phyloP scores from a whole-genome alignment of 2,888 invertebrate species.

The Furcula furcula region DNA sequence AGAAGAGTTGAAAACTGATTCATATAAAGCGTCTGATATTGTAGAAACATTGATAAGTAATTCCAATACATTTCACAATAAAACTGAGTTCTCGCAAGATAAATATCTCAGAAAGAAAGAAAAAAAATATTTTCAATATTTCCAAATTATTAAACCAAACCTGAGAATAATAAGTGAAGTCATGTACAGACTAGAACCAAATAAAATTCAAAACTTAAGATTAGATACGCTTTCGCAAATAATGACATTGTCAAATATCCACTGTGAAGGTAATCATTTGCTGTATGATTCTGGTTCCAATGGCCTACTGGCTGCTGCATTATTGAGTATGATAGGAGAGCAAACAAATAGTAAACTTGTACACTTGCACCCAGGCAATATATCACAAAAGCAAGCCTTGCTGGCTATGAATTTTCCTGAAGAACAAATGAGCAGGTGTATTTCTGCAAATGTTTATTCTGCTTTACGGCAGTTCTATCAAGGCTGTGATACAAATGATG shows the following conservation, averaged over 20 bases:
- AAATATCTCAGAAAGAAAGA: conserved; percentile 98
- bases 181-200: conserved; percentile 90
- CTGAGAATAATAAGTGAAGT: conserved; percentile 92
- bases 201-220: conserved; percentile 88
- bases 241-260: conserved; percentile 90
- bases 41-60: conserved; percentile 94
- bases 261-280: conserved; percentile 88
- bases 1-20: conserved; percentile 87
- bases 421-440: conserved; percentile 86
- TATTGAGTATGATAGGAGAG: conserved; percentile 89
- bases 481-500: conserved; percentile 63
- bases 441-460: conserved; percentile 89
- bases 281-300: conserved; percentile 94
- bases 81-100: conserved; percentile 96
- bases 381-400: conserved; percentile 89
- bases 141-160: conserved; percentile 90
- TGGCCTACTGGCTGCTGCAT: conserved; percentile 91
- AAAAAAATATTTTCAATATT: conserved; percentile 93
- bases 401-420: conserved; percentile 90
- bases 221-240: conserved; percentile 95
- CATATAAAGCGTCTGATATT: conserved; percentile 90
- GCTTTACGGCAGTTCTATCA: conserved; percentile 86
- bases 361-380: conserved; percentile 91
- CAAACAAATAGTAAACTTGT: conserved; percentile 84
- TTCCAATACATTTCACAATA: conserved; percentile 93